Base-by-base conservation (phyloP, 2,888 invertebrate genomes). In the Entomobrya proxima region DNA sequence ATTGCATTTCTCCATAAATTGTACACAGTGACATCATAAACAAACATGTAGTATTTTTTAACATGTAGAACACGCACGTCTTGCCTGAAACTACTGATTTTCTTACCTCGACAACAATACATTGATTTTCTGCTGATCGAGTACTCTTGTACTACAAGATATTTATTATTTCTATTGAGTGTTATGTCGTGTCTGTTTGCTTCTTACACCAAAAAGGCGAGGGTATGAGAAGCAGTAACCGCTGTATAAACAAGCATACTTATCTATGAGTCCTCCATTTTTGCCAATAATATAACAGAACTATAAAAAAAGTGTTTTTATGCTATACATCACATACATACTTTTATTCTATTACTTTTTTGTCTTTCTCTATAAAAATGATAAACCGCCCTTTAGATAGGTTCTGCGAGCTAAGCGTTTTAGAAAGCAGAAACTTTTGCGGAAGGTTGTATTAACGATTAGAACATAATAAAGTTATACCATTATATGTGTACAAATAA, bases 221-320 rank as follows among this genome's bases (percentile, higher is more conserved):
- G 61, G 61, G 15, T 64, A 44, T 11, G 44, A 11, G 13, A 35
- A 58, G 24, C 21, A 37, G 30, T 35, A 32, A 55, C 27, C n/a
- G 24, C n/a, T 55, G 24, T 24, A 27, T 55, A 11, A 7, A 11
- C 15, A n/a, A 5, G 47, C 13, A 13, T 15, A 47, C 15, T n/a
- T 47, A 35, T 44, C 61, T 40, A 27, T 27, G 61, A 58, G 58
- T 77, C 58, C 58, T 40, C 76, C 61, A 24, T 40, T 40, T 61
- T 40, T 58, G 76, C 76, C 76, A 58, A 61, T 77, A 77, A 58
- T 77, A 58, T 77, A 77, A 18, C 76, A 40, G 40, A 44, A n/a
- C 58, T 61, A 77, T 40, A 61, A 72, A 27, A 77, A n/a, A n/a
- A n/a, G n/a, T n/a, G n/a, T n/a, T n/a, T n/a, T n/a, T n/a, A n/a